These are phyloP conservation scores for Dunckerocampus dactyliophorus DNA, from an alignment of 2,113 vertebrate genomes.

Conservation along the genomic window DNA sequence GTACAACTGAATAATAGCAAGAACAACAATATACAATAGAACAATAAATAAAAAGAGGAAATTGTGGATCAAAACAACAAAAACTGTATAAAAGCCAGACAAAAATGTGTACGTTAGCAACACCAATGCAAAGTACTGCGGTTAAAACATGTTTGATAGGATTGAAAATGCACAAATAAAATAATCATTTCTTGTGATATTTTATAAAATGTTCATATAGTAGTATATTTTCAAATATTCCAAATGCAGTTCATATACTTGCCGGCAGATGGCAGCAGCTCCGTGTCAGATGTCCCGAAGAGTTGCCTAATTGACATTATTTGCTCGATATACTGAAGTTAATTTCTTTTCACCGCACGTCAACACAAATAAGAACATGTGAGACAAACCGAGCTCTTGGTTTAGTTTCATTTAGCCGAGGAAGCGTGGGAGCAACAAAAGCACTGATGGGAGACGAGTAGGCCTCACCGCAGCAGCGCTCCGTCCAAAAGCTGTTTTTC, in stretches of 20 bases:
- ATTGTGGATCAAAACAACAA: no score
- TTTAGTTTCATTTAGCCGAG: conserved; percentile 1
- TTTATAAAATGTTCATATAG: no score
- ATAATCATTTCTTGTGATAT: background rate
- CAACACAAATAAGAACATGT: conserved; percentile 36
- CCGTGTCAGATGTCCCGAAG: background rate
- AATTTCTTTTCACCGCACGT: conserved; percentile 16
- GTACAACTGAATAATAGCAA: no score
- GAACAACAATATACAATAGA: no score
- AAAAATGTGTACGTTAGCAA: no score
- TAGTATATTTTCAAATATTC: background rate
- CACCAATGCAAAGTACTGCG: background rate
- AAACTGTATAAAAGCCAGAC: no score
- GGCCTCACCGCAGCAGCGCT: conserved; percentile 21
- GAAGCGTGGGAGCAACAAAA: conserved; percentile 54
- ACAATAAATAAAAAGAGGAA: no score
- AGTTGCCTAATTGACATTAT: background rate
- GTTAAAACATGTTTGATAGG: background rate
- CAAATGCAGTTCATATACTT: conserved; percentile 8
- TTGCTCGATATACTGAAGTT: background rate
- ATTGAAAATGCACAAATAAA: no score
- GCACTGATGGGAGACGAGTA: conserved; percentile 50
- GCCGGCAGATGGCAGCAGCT: conserved; percentile 42
- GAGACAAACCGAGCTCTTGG: conserved; percentile 36
- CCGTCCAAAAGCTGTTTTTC: conserved; percentile 51